These are phyloP conservation scores for Rallus limicola DNA, from an alignment of 2,113 vertebrate species.

Conservation along the genomic window DNA sequence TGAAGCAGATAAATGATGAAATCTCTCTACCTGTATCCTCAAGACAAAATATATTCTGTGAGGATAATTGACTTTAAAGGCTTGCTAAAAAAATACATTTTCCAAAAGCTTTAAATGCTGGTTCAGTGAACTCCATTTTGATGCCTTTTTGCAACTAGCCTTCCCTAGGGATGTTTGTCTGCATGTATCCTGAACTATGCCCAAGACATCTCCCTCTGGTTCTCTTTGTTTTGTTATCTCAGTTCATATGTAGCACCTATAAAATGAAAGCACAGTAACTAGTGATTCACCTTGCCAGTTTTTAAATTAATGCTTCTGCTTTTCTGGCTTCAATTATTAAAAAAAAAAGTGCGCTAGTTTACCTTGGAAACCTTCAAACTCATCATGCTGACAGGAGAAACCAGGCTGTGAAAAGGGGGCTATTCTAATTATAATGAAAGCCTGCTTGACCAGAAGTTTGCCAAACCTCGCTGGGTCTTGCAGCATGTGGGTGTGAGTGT, in stretches of 20 bases:
- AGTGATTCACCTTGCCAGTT: neutral
- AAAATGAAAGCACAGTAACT: neutral
- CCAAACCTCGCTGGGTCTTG: neutral
- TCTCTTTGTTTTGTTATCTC: constrained; percentile 1
- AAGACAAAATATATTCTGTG: constrained; percentile 12
- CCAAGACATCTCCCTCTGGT: neutral
- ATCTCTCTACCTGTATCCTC: neutral
- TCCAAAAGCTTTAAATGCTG: neutral
- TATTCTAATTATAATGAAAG: neutral
- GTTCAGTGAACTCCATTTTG: constrained; percentile 42
- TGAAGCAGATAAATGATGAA: constrained; percentile 2
- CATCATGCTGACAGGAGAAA: neutral
- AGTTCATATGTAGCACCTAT: neutral
- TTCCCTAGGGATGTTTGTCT: constrained; percentile 5
- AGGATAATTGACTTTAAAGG: constrained; percentile 30
- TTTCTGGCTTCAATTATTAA: neutral
- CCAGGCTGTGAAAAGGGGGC: neutral
- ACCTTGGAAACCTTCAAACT: neutral
- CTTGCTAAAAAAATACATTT: constrained; percentile 5
- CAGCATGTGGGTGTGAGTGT: neutral
- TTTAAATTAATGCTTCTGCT: neutral
- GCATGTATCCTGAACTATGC: neutral
- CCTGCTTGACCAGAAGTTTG: neutral
- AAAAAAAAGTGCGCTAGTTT: neutral
- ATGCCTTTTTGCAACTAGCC: constrained; percentile 35